Base-by-base conservation (phyloP, 2,113 vertebrate genomes). In the Girardinichthys multiradiatus region DNA sequence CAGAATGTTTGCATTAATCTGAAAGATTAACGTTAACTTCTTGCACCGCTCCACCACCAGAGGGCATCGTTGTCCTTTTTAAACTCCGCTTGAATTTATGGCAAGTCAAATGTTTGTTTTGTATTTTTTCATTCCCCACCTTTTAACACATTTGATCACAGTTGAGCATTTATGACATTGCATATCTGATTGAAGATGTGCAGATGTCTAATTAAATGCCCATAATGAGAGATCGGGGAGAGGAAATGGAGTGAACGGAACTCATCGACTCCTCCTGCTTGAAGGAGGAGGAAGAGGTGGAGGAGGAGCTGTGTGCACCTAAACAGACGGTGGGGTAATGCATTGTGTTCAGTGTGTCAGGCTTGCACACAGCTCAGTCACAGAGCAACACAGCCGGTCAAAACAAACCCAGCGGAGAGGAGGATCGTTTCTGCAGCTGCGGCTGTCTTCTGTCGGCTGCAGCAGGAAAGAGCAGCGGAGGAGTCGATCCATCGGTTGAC, bases 271-370 rank as follows among this genome's bases (percentile, higher is more conserved):
- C 93, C 94, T 90, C 94, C 94, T 83, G 74, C 72, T 21, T 12
- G 37, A 21, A 76, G 74, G 69, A 71, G 68, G 75, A 77, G 64
- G 68, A n/a, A 31, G 19, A 70, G 82, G 73, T 76, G 87, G 82
- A 77, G 94, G 94, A 86, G 93, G 92, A 86, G 78, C 82, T 88
- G 80, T 27, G 65, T 78, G 79, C 84, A 93, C 91, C 91, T 92
- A 92, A 92, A 92, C 94, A 94, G 87, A 93, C 89, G 59, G 82
- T 88, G 89, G 88, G 39, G 74, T 80, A 74, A 45, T 81, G 80
- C 89, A 82, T 93, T 94, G 88, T 89, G 83, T 80, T 87, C 89
- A 86, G 83, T 78, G 88, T 90, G 91, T 92, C 90, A 90, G 83
- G 81, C 63, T 82, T 74, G 69, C 89, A 57, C 69, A 26, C 68